A percentile compares a stretch with the other conserved stretches of the same genome.
Conservation (phyloP, 2,113 vertebrate genomes). For the Lycaon pictus region DNA sequence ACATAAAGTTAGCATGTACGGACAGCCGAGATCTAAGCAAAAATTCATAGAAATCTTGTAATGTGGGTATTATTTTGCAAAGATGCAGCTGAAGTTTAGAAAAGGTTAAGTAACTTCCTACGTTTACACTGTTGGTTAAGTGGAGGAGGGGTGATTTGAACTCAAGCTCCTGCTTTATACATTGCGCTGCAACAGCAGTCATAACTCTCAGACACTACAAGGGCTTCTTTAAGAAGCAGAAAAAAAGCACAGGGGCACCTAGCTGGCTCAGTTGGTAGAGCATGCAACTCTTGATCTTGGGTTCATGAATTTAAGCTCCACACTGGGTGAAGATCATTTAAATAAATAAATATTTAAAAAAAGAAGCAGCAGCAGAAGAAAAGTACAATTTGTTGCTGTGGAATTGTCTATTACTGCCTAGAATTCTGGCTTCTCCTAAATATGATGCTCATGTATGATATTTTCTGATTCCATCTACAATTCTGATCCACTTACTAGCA, state of each 20-base stretch:
- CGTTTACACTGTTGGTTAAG: background rate
- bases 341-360: background rate
- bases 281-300: background rate
- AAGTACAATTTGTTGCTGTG: background rate
- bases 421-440: background rate
- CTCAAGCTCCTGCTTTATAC: background rate
- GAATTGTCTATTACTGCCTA: background rate
- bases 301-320: background rate
- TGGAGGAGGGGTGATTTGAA: background rate
- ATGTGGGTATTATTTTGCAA: background rate
- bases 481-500: background rate
- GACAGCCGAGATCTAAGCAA: background rate
- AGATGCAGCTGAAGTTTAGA: background rate
- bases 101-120: constrained; percentile 1
- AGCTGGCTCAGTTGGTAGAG: background rate
- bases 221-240: background rate
- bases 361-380: background rate
- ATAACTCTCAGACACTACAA: background rate
- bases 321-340: background rate
- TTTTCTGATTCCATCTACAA: background rate
- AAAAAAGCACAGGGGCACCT: background rate
- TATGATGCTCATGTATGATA: background rate
- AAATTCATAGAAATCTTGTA: background rate
- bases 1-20: background rate
- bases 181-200: background rate